Evolutionary conservation across 2,113 vertebrate species (phyloP).

Genomic region (Vanacampus margaritifer): DNA sequence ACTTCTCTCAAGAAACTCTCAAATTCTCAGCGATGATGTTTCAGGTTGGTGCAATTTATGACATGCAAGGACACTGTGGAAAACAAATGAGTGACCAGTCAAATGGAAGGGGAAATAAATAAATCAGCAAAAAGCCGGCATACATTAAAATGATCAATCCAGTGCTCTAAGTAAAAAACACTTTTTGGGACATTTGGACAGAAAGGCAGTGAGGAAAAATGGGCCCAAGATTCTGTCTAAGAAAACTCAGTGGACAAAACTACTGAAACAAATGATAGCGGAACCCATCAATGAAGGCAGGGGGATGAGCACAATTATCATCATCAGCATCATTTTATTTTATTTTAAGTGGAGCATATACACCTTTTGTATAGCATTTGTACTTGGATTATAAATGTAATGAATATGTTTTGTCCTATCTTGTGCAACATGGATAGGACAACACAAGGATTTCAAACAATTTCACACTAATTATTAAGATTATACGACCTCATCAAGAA

Average conservation of each 20-base stretch:
- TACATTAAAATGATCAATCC: constrained; percentile 39
- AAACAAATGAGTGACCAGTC: constrained; percentile 68
- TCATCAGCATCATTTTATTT: no score
- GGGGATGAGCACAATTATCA: background rate
- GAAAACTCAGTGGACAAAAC: background rate
- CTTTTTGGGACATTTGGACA: constrained; percentile 4
- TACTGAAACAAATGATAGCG: background rate
- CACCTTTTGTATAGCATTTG: background rate
- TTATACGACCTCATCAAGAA: background rate
- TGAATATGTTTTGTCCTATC: background rate
- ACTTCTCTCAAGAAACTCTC: constrained; percentile 63
- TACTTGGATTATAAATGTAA: background rate
- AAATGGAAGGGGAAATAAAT: constrained; percentile 48
- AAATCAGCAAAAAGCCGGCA: constrained; percentile 32
- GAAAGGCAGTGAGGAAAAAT: background rate
- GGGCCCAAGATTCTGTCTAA: background rate
- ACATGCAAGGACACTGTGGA: constrained; percentile 59
- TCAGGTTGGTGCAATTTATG: constrained; percentile 67
- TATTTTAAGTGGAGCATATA: no score
- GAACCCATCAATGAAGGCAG: background rate
- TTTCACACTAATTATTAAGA: constrained; percentile 7
- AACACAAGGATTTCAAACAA: background rate
- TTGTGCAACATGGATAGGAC: background rate
- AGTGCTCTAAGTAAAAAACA: constrained; percentile 11
- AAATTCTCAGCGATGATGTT: constrained; percentile 64